These are phyloP conservation scores for Drosophila borealis DNA, from an alignment of 2,888 invertebrate species.

Conservation along the genomic window DNA sequence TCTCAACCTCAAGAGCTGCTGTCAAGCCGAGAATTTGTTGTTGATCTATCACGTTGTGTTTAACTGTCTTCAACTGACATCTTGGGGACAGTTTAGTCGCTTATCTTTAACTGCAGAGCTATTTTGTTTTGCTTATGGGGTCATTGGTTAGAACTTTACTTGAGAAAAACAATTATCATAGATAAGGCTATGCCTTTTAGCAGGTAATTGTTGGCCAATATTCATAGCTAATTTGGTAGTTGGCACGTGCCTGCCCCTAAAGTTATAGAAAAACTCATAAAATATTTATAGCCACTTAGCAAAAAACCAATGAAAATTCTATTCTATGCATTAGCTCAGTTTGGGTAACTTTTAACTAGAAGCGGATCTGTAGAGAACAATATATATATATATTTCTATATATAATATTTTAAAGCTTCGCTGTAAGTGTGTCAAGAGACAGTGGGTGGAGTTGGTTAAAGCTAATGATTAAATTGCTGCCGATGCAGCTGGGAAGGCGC, in stretches of 20 bases:
- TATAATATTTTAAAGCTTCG: background rate
- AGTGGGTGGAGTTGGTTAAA: conserved; percentile 10
- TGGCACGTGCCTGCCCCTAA: conserved; percentile 14
- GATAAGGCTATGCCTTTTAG: conserved; percentile 6
- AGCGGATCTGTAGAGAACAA: background rate
- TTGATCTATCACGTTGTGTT: conserved; percentile 25
- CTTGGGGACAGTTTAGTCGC: conserved; percentile 26
- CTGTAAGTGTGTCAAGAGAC: conserved; percentile 26
- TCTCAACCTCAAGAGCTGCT: conserved; percentile 29
- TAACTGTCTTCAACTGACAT: conserved; percentile 21
- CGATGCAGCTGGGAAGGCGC: conserved; percentile 17
- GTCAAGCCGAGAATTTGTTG: conserved; percentile 28
- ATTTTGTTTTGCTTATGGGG: background rate
- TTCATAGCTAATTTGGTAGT: conserved; percentile 1
- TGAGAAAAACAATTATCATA: conserved; percentile 15
- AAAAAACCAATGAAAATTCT: background rate
- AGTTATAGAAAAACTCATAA: conserved; percentile 11
- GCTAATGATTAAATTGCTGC: conserved; percentile 15
- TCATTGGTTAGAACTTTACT: conserved; percentile 17
- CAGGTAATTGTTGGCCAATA: conserved; percentile 15
- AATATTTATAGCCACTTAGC: conserved; percentile 3
- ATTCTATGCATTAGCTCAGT: background rate
- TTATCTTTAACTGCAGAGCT: conserved; percentile 49
- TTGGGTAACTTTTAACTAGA: background rate
- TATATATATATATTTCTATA: background rate